A percentile compares a stretch with the other conserved stretches of the same genome.
These are phyloP conservation scores for Oxytorus armatus DNA, from an alignment of 2,888 invertebrate genomes.

Conservation along the genomic window DNA sequence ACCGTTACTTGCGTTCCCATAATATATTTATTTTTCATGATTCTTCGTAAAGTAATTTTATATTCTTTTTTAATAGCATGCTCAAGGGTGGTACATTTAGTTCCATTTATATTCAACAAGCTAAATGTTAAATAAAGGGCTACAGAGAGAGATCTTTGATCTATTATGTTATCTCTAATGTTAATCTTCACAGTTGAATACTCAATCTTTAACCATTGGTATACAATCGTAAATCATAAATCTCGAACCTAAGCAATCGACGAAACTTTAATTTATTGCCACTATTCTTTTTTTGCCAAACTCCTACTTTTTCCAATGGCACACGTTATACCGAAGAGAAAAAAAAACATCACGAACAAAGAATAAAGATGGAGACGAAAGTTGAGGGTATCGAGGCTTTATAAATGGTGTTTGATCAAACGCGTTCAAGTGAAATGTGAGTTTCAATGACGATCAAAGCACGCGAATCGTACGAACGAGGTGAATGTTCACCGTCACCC, in stretches of 20 bases:
- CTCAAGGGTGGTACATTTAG: not conserved
- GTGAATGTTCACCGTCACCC: conserved; percentile 18
- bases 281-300: not conserved
- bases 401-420: conserved; percentile 44
- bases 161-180: too few relatives aligned
- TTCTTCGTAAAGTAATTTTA: not conserved
- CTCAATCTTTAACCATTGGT: too few relatives aligned
- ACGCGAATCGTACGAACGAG: conserved; percentile 48
- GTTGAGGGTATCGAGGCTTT: conserved; percentile 27
- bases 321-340: not conserved
- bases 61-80: not conserved
- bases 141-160: too few relatives aligned
- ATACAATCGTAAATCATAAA: too few relatives aligned
- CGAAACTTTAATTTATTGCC: not conserved
- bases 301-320: not conserved
- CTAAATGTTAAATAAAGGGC: not conserved
- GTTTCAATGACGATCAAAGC: conserved; percentile 52
- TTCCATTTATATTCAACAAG: not conserved
- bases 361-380: conserved; percentile 17
- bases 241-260: conserved; percentile 1
- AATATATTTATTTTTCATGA: not conserved
- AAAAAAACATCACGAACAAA: conserved; percentile 15
- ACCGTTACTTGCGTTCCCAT: too few relatives aligned
- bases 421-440: conserved; percentile 53
- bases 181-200: too few relatives aligned